These are phyloP conservation scores for Orchesella cincta DNA, from an alignment of 1,140 invertebrate genomes.

Conservation along the genomic window DNA sequence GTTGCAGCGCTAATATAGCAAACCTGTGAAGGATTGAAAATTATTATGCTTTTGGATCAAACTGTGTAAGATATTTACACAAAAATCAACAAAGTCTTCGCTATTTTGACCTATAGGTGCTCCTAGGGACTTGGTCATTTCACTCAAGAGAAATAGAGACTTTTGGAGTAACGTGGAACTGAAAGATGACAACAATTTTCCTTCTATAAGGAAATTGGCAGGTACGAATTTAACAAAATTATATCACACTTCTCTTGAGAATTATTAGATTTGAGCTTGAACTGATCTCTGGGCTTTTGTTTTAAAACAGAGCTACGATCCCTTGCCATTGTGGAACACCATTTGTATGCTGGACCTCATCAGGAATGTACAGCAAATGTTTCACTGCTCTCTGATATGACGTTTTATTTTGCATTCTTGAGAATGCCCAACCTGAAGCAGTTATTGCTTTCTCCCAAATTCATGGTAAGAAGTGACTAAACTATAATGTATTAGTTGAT, in stretches of 20 bases:
- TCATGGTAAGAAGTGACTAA: not conserved
- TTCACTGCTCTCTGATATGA: not conserved
- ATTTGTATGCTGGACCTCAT: no score
- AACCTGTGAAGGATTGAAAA: no score
- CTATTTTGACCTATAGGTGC: not conserved
- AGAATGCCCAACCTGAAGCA: not conserved
- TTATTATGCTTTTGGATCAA: no score
- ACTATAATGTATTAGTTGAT: not conserved
- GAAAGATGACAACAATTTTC: conserved; percentile 12
- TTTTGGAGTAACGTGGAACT: not conserved
- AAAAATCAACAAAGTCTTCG: no score
- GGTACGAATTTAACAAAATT: no score
- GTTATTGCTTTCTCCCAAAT: not conserved
- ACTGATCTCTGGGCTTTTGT: no score
- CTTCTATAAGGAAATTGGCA: not conserved
- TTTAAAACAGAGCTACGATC: not conserved
- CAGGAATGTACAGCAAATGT: not conserved
- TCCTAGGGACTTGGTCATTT: not conserved
- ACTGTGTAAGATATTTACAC: no score
- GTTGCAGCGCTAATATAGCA: no score
- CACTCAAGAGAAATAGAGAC: not conserved
- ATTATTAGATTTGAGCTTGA: no score
- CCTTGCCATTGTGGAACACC: not conserved
- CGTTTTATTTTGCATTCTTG: not conserved
- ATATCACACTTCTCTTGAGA: no score